Percentiles rank a stretch among this genome's conserved stretches.
These are phyloP conservation scores for Stegana nigrithorax DNA, from an alignment of 2,888 invertebrate species.

Conservation along the genomic window DNA sequence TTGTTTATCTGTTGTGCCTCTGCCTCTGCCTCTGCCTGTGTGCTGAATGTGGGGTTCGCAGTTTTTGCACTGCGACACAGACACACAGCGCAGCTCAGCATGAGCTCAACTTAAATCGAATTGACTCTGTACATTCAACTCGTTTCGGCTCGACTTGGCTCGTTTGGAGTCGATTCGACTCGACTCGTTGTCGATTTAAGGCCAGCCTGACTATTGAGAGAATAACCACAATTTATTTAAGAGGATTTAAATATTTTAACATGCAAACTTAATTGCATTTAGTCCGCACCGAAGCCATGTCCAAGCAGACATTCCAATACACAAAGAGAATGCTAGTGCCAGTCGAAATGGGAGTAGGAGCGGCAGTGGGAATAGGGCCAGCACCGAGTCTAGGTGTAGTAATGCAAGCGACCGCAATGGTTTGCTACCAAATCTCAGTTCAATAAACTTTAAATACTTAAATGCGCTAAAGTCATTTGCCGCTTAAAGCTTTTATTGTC, in stretches of 20 bases:
- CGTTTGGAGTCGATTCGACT: not conserved
- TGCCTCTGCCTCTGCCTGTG: not conserved
- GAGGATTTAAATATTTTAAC: constrained; percentile 62
- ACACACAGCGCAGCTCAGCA: too few relatives aligned
- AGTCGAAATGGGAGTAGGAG: too few relatives aligned
- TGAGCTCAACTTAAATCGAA: constrained; percentile 1
- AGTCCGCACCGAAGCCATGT: constrained; percentile 15
- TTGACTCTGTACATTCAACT: constrained; percentile 31
- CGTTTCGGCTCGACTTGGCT: not conserved
- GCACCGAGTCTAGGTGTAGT: too few relatives aligned
- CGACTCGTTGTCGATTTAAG: not conserved
- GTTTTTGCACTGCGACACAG: too few relatives aligned
- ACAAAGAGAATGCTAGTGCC: too few relatives aligned
- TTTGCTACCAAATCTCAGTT: not conserved
- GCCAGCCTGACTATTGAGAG: too few relatives aligned
- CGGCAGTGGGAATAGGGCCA: too few relatives aligned
- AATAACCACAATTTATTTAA: constrained; percentile 58
- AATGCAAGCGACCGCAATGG: too few relatives aligned
- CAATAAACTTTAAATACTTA: constrained; percentile 13
- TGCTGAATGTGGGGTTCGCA: not conserved
- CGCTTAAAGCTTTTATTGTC: constrained; percentile 58
- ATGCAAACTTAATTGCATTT: constrained; percentile 40
- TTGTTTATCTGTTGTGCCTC: not conserved
- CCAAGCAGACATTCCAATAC: too few relatives aligned
- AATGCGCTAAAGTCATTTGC: constrained; percentile 43